Percentiles rank a stretch among this genome's conserved stretches.
phyloP scores from a whole-genome alignment of 2,113 vertebrate species.

The Podiceps cristatus region DNA sequence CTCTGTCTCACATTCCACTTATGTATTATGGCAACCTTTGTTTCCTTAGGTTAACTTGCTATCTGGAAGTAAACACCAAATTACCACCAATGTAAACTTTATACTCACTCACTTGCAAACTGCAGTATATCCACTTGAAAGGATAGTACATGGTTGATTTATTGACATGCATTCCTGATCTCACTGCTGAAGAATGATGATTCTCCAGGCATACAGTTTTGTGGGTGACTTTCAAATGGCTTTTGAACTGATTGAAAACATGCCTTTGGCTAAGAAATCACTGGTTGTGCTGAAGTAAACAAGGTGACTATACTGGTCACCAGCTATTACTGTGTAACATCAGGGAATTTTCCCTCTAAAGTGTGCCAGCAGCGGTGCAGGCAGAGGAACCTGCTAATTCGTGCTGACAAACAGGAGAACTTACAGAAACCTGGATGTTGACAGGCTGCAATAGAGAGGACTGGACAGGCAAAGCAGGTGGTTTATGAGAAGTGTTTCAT shows the following conservation, averaged over 20 bases:
- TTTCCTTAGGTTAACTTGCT: conserved; percentile 20
- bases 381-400: background rate
- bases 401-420: background rate
- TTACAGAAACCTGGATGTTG: background rate
- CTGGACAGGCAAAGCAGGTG: background rate
- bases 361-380: background rate
- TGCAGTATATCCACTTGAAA: background rate
- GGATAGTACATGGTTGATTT: background rate
- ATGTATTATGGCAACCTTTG: background rate
- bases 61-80: conserved; percentile 23
- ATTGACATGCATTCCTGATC: conserved; percentile 9
- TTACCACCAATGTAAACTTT: background rate
- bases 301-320: background rate
- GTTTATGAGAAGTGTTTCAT: background rate
- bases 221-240: background rate
- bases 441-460: background rate
- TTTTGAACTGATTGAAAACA: background rate
- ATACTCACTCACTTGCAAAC: background rate
- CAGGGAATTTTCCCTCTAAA: background rate
- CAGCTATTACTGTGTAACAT: background rate
- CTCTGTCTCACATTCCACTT: background rate
- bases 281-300: background rate
- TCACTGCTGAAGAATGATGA: background rate
- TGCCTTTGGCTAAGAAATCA: background rate
- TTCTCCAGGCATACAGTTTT: background rate